Evolutionary conservation across 2,797 vertebrate genomes (phyloP), one percentile per base, ranked within the genome.

Genomic region (Artibeus jamaicensis): DNA sequence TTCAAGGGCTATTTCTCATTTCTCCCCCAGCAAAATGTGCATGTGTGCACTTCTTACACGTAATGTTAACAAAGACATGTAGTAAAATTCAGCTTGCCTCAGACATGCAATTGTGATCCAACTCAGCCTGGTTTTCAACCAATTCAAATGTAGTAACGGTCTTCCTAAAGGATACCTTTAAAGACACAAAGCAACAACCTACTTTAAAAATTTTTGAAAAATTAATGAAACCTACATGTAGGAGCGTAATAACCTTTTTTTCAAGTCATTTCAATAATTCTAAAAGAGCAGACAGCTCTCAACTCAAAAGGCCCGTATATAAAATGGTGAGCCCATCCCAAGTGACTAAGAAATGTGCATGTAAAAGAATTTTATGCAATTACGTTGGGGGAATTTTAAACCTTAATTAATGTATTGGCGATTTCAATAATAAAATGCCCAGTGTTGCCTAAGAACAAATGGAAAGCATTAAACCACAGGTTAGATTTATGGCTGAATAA

Each of bases 391-490:
- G 91, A 94, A 78, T 96, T 93, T 97, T 97, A 96, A 87, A 87
- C 59, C 86, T 96, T 96, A 98, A 97, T 97, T 97, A 97, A 96
- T 39, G 39, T 96, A 97, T 95, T 95, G 92, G 95, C 85, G 95
- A 97, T 96, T 94, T 96, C 84, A 95, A 94, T 97, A 97, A 94
- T 97, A 96, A 96, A 97, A 96, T 97, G 86, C 62, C 86, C 79
- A 79, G 21, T 97, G 96, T 98, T 96, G 94, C 97, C 95, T 95
- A 93, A 95, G 97, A 95, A 96, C 86, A 97, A 97, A 97, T 97
- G 97, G 94, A 96, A 96, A 96, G 91, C 96, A 93, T 96, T 97
- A 97, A 95, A 87, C 91, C 95, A 91, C 46, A 37, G 76, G 93
- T 91, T 70, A 92, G 86, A 97, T 97, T 97, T 97, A 98, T 93